Evolutionary conservation across 2,888 invertebrate genomes (phyloP).

Genomic region (Drosophila histrio): DNA sequence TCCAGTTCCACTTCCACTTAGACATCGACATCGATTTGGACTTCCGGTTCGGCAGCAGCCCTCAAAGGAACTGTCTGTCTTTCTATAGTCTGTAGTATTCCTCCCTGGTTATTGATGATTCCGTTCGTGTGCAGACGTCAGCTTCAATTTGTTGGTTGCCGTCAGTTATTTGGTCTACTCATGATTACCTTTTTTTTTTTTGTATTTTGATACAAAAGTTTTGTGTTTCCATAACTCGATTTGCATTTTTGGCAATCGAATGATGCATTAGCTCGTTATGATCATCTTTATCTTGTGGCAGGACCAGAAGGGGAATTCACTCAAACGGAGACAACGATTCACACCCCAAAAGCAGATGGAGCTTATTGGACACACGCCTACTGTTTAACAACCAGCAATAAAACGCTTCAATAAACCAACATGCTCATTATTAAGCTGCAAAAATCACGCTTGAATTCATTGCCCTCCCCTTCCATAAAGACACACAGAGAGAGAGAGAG

Average conservation of each 20-base stretch:
- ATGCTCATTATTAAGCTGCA: conserved; percentile 80
- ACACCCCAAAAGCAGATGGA: conserved; percentile 42
- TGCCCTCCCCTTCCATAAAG: neutral
- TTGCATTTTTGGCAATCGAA: conserved; percentile 51
- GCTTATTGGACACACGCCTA: conserved; percentile 52
- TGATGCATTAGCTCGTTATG: conserved; percentile 63
- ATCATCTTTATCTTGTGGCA: conserved; percentile 25
- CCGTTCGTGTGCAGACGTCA: conserved; percentile 51
- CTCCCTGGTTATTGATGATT: conserved; percentile 37
- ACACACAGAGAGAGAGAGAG: neutral
- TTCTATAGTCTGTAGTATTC: conserved; percentile 2
- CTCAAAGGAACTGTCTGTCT: conserved; percentile 17
- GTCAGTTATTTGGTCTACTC: conserved; percentile 50
- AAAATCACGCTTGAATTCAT: conserved; percentile 76
- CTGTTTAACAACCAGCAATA: conserved; percentile 59
- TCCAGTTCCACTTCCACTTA: conserved; percentile 11
- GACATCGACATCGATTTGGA: conserved; percentile 7
- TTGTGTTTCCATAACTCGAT: conserved; percentile 35
- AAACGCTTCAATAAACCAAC: conserved; percentile 69
- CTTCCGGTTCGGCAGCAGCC: conserved; percentile 40
- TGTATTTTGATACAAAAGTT: conserved; percentile 28
- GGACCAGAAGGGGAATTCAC: neutral
- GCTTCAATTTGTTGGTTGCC: conserved; percentile 64
- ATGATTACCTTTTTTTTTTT: conserved; percentile 48
- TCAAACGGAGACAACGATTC: conserved; percentile 26